Conservation (phyloP, 2,888 invertebrate genomes). For the Leptinotarsa tumamoca region DNA sequence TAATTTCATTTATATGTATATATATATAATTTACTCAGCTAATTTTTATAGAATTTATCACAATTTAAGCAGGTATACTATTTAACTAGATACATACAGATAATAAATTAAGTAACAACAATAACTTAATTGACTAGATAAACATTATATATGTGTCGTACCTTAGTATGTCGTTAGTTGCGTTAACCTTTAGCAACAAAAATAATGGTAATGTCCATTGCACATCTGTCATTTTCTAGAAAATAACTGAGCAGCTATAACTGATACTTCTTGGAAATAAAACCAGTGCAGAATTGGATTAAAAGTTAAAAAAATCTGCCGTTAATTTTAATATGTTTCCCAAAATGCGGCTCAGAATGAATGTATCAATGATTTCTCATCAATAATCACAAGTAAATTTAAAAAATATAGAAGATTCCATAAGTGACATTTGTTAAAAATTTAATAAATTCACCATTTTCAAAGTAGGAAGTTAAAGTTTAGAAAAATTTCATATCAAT, state of each 20-base stretch:
- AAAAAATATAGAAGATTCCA: too few relatives aligned
- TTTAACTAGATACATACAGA: conserved; percentile 53
- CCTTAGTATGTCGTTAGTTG: conserved; percentile 7
- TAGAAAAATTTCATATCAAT: too few relatives aligned
- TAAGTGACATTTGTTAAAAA: too few relatives aligned
- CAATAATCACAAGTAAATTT: too few relatives aligned
- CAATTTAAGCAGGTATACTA: conserved; percentile 64
- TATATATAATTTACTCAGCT: conserved; percentile 38
- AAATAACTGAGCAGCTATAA: not conserved
- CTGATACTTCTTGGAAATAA: too few relatives aligned
- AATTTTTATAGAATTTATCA: conserved; percentile 57
- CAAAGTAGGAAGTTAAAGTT: too few relatives aligned
- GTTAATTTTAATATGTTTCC: too few relatives aligned
- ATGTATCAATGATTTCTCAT: too few relatives aligned
- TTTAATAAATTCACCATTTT: too few relatives aligned
- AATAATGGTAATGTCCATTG: not conserved
- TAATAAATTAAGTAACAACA: conserved; percentile 57
- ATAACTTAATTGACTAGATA: conserved; percentile 59
- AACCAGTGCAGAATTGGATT: not conserved
- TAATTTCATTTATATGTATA: conserved; percentile 24
- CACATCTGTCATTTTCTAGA: not conserved
- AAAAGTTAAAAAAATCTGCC: too few relatives aligned
- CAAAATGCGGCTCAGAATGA: not conserved
- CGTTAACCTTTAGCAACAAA: conserved; percentile 15
- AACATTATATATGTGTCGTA: conserved; percentile 39